Evolutionary conservation across 2,113 vertebrate species (phyloP).

Genomic region (Rallus limicola): DNA sequence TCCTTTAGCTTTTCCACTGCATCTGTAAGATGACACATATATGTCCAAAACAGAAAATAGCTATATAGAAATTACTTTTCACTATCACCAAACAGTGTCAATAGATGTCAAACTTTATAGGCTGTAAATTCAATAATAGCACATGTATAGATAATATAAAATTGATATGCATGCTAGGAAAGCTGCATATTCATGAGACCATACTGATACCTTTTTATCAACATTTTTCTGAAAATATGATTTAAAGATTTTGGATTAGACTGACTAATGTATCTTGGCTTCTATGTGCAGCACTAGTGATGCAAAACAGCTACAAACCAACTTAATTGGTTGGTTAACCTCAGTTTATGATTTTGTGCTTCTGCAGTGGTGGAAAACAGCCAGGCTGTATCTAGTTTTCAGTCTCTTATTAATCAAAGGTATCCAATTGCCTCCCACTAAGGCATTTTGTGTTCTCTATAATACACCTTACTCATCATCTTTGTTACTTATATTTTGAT

Average conservation of each 20-base stretch:
- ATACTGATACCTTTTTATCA: background rate
- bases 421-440: background rate
- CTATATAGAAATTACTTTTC: background rate
- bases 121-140: background rate
- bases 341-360: constrained; percentile 42
- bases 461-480: background rate
- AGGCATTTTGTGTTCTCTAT: background rate
- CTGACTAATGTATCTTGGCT: background rate
- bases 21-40: background rate
- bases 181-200: background rate
- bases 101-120: background rate
- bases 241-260: background rate
- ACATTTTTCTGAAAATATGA: background rate
- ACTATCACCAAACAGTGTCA: background rate
- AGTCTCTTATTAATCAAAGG: background rate
- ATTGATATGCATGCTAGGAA: background rate
- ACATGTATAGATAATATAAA: background rate
- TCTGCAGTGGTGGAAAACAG: constrained; percentile 18
- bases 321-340: constrained; percentile 17
- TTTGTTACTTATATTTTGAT: background rate
- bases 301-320: background rate
- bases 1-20: background rate
- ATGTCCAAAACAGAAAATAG: background rate
- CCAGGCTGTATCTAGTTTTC: constrained; percentile 11
- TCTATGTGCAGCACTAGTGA: background rate